Base-by-base conservation (phyloP, 2,113 vertebrate species). In the Pygoscelis antarcticus region DNA sequence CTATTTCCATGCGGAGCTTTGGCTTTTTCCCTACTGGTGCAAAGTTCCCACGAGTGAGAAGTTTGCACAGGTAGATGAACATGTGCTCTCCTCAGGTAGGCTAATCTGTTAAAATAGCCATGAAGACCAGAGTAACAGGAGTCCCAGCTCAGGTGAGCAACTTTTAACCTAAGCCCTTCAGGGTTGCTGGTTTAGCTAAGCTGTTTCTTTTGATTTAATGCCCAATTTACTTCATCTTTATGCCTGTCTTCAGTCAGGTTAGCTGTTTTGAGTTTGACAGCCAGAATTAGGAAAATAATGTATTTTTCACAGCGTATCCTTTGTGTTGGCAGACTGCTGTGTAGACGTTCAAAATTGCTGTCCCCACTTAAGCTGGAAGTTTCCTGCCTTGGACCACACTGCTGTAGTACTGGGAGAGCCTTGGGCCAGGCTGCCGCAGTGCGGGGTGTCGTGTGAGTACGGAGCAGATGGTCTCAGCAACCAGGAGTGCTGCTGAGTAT, bases 1-100 rank as follows among this genome's bases (percentile, higher is more conserved):
- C 40, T 81, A 0, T 44, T 89, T 81, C 58, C 23, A 4, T 0
- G 0, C 27, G 34, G 47, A 60, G 5, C 1, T 0, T 29, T 29
- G n/a, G 7, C 38, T 83, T 87, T 64, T 62, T 52, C 32, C 22
- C 52, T 76, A 3, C 34, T 61, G 21, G 10, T 80, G 36, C 3
- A 4, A 68, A 88, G 57, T 60, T 82, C 51, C 62, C 29, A 29
- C 0, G 0, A 85, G 18, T 47, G 44, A 65, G 40, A 77, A 32
- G 29, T 77, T 87, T 34, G 40, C 36, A 34, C 36, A 61, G 47
- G n/a, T 34, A 60, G 54, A 17, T 72, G 40, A 72, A 25, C 10
- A 16, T 16, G 36, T 71, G 54, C 44, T 61, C 22, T 74, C 2
- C 27, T 30, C 2, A 3, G 10, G 10, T 64, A 42, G 38, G 17